Evolutionary conservation across 2,797 vertebrate species (phyloP), one percentile per base, ranked within the genome.

Genomic region (Botia almorhae): DNA sequence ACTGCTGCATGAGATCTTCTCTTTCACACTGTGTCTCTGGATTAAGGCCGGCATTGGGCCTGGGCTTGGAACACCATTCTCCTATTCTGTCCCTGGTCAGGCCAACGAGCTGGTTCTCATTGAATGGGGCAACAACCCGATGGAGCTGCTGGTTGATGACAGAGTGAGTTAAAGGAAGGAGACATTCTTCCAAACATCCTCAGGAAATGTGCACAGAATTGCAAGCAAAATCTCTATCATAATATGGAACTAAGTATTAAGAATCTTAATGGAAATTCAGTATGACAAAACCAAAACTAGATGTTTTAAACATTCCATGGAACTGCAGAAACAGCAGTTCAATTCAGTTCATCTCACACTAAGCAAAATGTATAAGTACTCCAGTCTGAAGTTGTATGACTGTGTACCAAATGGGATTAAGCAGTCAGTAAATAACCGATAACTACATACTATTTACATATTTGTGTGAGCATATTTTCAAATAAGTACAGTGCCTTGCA

Each of bases 101-200:
- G 90, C 95, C 63, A 96, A 96, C 2, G 95, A 96, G 67, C 87
- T 96, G 83, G 95, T 96, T 78, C 93, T 96, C 64, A 96, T 96
- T 0, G 94, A 96, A 87, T 96, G 94, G 95, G 95, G 93, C 2
- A 92, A 89, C 89, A 95, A 95, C 72, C 94, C 95, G 2, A 92
- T 95, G 83, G 95, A 96, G 73, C 90, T 96, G 84, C 93, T 96
- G 72, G 89, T 96, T 0, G 93, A 96, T 10, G 93, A 94, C 87
- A 92, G 92, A 89, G 93, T 94, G 79, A 89, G 89, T 29, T 53
- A 53, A 53, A n/a, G 51, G 2, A 16, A 17, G 51, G 51, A 53
- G 7, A 1, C 51, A 16, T 17, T 7, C 17, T 16, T 53, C 16
- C 1, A 53, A 53, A 53, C 14, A 17, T 53, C 14, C 50, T 33